These are phyloP conservation scores for Heloderma charlesbogerti DNA, from an alignment of 2,113 vertebrate species.

Conservation along the genomic window DNA sequence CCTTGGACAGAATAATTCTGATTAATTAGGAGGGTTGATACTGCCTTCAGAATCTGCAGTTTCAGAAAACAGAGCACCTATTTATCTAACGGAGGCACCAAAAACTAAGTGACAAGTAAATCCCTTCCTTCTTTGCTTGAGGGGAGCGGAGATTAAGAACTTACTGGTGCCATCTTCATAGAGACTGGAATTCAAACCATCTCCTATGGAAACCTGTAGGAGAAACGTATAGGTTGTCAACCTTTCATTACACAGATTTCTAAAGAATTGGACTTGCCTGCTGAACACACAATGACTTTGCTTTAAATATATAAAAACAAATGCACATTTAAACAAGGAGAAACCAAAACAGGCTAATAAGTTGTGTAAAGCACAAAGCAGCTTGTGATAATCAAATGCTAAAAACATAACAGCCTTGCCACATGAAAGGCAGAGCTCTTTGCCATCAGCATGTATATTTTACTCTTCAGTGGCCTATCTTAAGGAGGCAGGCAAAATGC, in stretches of 20 bases:
- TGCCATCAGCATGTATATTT: background rate
- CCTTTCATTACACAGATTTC: background rate
- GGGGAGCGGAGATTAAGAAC: slow-evolving; percentile 14
- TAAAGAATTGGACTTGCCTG: background rate
- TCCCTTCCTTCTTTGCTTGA: background rate
- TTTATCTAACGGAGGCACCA: background rate
- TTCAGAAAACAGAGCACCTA: background rate
- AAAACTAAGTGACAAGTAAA: background rate
- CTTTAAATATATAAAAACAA: slow-evolving; percentile 18
- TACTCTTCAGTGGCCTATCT: background rate
- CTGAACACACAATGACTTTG: background rate
- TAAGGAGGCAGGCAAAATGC: background rate
- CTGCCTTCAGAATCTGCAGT: background rate
- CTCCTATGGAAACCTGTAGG: slow-evolving; percentile 71
- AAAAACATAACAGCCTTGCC: slow-evolving; percentile 21
- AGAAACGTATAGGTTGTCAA: background rate
- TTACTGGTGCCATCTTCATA: slow-evolving; percentile 73
- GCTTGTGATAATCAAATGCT: slow-evolving; percentile 39
- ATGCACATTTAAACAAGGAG: slow-evolving; percentile 21
- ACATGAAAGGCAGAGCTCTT: background rate
- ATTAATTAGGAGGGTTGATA: background rate
- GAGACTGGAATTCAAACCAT: slow-evolving; percentile 55
- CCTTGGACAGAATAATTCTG: background rate
- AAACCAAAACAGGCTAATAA: slow-evolving; percentile 50
- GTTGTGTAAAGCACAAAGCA: slow-evolving; percentile 42